phyloP scores from a whole-genome alignment of 1,140 invertebrate genomes.

The Brachionus paranguensis region DNA sequence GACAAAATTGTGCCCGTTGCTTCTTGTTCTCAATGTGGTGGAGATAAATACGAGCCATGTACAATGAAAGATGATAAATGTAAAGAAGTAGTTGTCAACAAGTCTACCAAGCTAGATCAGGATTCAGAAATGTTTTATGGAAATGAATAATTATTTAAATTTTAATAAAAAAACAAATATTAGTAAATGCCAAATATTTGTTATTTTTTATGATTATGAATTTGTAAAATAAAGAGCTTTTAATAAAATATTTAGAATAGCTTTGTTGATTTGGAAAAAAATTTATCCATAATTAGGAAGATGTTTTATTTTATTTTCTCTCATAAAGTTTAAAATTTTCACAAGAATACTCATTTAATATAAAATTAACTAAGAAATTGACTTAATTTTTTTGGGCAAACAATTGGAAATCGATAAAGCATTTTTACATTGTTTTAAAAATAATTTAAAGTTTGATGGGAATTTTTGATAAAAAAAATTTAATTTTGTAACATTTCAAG shows the following conservation, averaged over 20 bases:
- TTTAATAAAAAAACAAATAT: not conserved
- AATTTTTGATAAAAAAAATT: too few relatives aligned
- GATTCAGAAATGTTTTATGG: slow-evolving; percentile 25
- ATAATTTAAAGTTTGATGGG: too few relatives aligned
- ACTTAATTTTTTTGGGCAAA: too few relatives aligned
- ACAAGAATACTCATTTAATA: not conserved
- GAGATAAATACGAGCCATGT: slow-evolving; percentile 26
- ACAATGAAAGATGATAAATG: slow-evolving; percentile 30
- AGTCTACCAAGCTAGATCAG: not conserved
- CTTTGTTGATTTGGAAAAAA: not conserved
- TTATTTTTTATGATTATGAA: not conserved
- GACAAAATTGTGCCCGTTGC: slow-evolving; percentile 8
- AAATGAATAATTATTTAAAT: not conserved
- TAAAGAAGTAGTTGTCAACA: not conserved
- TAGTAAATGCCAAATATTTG: not conserved
- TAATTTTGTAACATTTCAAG: too few relatives aligned
- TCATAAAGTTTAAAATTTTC: too few relatives aligned
- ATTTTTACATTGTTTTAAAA: too few relatives aligned
- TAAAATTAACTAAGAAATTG: too few relatives aligned
- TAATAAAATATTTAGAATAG: not conserved
- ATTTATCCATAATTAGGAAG: not conserved
- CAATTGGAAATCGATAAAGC: too few relatives aligned
- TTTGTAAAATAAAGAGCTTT: not conserved
- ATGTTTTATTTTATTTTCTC: not conserved
- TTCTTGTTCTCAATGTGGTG: slow-evolving; percentile 21